Evolutionary conservation across 2,797 vertebrate species (phyloP).

Genomic region (Staurois parvus): DNA sequence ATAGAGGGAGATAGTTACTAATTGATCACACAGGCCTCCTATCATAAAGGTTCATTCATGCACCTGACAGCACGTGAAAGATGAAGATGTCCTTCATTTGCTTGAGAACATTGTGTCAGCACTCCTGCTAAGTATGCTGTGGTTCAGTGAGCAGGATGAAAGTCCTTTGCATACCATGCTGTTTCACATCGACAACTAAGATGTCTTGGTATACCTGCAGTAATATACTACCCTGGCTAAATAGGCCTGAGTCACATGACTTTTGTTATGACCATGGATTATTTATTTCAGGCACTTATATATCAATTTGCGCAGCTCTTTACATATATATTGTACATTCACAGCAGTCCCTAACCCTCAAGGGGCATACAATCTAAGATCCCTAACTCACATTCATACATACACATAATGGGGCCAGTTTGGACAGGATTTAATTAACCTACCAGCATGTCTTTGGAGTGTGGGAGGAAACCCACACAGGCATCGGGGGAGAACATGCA

Average conservation of each 20-base stretch:
- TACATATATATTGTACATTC: too few species aligned
- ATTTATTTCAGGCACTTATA: too few species aligned
- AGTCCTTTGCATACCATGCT: neutral
- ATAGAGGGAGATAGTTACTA: conserved; percentile 18
- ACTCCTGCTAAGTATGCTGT: conserved; percentile 24
- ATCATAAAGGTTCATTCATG: conserved; percentile 40
- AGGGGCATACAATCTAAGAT: too few species aligned
- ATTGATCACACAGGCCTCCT: conserved; percentile 9
- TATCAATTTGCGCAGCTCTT: too few species aligned
- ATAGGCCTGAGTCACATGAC: neutral
- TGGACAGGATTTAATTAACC: too few species aligned
- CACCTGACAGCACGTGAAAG: conserved; percentile 22
- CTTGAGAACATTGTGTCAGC: conserved; percentile 33
- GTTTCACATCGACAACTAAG: conserved; percentile 12
- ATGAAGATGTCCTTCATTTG: conserved; percentile 37
- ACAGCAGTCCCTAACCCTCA: too few species aligned
- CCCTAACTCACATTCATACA: too few species aligned
- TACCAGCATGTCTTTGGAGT: too few species aligned
- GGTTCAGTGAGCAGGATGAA: conserved; percentile 37
- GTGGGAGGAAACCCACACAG: too few species aligned
- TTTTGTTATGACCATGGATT: conserved; percentile 1
- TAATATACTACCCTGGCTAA: neutral
- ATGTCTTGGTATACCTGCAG: neutral
- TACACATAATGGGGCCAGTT: too few species aligned
- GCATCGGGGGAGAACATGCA: too few species aligned